phyloP scores from a whole-genome alignment of 2,888 invertebrate species.

The Phyllotreta striolata region DNA sequence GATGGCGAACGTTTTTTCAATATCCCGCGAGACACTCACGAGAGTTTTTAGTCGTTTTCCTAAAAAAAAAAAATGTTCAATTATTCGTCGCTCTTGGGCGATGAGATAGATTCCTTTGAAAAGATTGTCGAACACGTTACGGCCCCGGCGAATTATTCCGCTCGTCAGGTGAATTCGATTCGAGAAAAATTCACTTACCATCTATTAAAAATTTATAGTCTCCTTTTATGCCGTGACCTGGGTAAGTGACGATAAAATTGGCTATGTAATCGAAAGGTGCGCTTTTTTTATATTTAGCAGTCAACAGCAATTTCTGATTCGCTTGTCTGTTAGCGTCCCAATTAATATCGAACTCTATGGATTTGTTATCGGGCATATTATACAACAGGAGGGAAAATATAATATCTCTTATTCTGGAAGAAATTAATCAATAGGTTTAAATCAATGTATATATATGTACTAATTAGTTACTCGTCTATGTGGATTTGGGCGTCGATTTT shows the following conservation, averaged over 20 bases:
- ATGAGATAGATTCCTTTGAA: constrained; percentile 2
- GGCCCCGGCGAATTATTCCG: too few relatives aligned
- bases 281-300: constrained; percentile 69
- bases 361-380: constrained; percentile 68
- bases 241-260: constrained; percentile 74
- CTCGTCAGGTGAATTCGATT: constrained; percentile 15
- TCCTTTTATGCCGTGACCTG: constrained; percentile 76
- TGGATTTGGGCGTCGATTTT: constrained; percentile 76
- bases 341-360: constrained; percentile 75
- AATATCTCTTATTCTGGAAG: constrained; percentile 74
- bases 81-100: not conserved
- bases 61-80: constrained; percentile 31
- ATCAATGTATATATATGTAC: not conserved
- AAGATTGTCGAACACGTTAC: not conserved
- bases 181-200: constrained; percentile 55
- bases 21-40: constrained; percentile 74
- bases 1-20: constrained; percentile 69
- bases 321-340: constrained; percentile 91
- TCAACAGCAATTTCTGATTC: constrained; percentile 72
- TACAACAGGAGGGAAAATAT: constrained; percentile 72
- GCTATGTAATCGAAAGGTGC: constrained; percentile 70
- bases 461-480: constrained; percentile 72
- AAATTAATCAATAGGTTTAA: not conserved
- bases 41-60: constrained; percentile 63
- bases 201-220: constrained; percentile 69